Percentiles rank a stretch among this genome's conserved stretches.
These are phyloP conservation scores for Carposina sasakii DNA, from an alignment of 1,140 invertebrate genomes.

Conservation along the genomic window DNA sequence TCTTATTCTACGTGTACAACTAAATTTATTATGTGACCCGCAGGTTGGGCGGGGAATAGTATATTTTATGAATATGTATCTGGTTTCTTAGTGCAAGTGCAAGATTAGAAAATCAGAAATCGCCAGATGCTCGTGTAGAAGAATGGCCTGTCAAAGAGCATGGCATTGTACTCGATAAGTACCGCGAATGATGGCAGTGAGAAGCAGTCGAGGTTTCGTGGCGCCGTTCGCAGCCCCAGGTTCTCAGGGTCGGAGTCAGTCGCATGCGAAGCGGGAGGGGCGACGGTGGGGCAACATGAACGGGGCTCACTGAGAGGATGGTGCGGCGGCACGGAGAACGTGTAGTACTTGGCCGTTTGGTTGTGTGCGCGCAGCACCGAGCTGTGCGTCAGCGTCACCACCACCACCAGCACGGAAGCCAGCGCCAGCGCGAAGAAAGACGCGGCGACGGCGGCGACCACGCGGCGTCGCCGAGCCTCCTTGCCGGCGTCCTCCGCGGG, in stretches of 20 bases:
- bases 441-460: slow-evolving; percentile 77
- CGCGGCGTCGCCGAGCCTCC: slow-evolving; percentile 76
- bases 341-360: slow-evolving; percentile 76
- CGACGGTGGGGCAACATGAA: slow-evolving; percentile 71
- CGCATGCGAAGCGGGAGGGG: slow-evolving; percentile 70
- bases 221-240: slow-evolving; percentile 64
- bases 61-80: no score
- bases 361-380: slow-evolving; percentile 73
- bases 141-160: not conserved
- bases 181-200: slow-evolving; percentile 47
- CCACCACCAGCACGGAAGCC: slow-evolving; percentile 79
- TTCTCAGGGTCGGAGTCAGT: slow-evolving; percentile 67
- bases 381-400: slow-evolving; percentile 81
- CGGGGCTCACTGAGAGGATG: slow-evolving; percentile 72
- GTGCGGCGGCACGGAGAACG: slow-evolving; percentile 74
- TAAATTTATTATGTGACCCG: no score
- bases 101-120: no score
- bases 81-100: no score
- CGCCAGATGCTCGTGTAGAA: not conserved
- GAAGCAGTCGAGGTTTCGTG: slow-evolving; percentile 38
- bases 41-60: no score
- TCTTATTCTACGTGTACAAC: no score
- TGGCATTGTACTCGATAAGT: slow-evolving; percentile 33
- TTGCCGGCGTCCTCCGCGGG: slow-evolving; percentile 54
- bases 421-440: slow-evolving; percentile 79